Evolutionary conservation across 1,140 invertebrate species (phyloP).

Genomic region (Drosophila littoralis): DNA sequence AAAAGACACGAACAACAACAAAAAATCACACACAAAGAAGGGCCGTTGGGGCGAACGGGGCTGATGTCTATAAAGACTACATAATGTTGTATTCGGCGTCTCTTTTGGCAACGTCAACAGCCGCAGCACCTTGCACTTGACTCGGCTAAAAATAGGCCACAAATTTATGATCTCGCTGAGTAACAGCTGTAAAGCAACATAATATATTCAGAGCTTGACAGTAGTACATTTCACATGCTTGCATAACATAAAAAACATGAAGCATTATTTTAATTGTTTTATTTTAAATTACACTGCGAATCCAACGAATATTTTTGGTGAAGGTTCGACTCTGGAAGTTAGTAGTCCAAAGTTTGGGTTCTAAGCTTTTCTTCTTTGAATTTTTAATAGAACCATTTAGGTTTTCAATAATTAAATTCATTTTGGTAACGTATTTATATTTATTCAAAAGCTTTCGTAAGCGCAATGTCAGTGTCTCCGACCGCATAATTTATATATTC

Average conservation of each 20-base stretch:
- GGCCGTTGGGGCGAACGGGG: neutral
- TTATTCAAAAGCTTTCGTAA: too few species aligned
- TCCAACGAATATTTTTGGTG: too few species aligned
- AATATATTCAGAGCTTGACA: neutral
- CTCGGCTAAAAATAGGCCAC: constrained; percentile 63
- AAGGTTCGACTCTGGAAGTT: too few species aligned
- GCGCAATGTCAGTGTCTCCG: too few species aligned
- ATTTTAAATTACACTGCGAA: too few species aligned
- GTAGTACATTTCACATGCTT: constrained; percentile 6
- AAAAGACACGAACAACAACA: constrained; percentile 18
- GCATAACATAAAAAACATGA: constrained; percentile 32
- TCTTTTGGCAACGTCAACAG: constrained; percentile 63
- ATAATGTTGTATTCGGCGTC: constrained; percentile 20
- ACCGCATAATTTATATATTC: too few species aligned
- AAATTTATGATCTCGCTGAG: constrained; percentile 65
- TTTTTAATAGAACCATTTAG: too few species aligned
- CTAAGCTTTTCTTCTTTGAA: too few species aligned
- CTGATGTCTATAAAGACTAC: constrained; percentile 30
- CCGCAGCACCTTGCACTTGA: constrained; percentile 71
- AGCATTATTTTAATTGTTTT: neutral
- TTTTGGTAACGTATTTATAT: too few species aligned
- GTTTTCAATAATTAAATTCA: too few species aligned
- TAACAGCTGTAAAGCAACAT: constrained; percentile 3
- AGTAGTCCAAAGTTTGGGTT: too few species aligned
- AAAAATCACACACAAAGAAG: neutral